phyloP scores from a whole-genome alignment of 2,797 vertebrate genomes.

The Chrysolophus pictus region DNA sequence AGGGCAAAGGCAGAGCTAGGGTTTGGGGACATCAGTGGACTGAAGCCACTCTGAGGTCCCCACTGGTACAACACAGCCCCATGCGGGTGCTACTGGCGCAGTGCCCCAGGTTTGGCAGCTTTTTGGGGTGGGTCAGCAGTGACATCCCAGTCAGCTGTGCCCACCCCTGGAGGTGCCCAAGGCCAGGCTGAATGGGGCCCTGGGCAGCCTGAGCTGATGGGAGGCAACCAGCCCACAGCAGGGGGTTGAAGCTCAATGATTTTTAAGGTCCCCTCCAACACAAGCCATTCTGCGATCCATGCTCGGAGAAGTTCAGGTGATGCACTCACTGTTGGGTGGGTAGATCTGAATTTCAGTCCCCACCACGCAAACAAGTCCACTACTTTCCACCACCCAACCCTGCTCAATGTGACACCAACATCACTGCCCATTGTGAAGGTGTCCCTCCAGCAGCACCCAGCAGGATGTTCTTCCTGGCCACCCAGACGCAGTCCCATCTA shows the following conservation, averaged over 20 bases:
- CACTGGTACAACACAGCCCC: background rate
- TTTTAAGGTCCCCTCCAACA: too few species aligned
- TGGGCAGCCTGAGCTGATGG: background rate
- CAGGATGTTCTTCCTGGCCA: background rate
- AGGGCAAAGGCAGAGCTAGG: background rate
- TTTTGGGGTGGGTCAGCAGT: background rate
- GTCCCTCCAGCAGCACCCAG: background rate
- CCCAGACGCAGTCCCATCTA: background rate
- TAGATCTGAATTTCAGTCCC: background rate
- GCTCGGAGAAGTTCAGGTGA: background rate
- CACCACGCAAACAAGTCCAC: too few species aligned
- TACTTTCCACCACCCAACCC: background rate
- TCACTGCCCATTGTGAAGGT: background rate
- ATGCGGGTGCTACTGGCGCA: background rate
- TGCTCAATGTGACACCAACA: background rate
- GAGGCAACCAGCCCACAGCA: too few species aligned
- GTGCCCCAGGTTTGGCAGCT: background rate
- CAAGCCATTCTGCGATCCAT: too few species aligned
- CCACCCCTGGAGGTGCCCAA: too few species aligned
- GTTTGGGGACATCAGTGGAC: background rate
- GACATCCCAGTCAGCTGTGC: background rate
- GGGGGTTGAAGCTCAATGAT: too few species aligned
- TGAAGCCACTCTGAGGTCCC: background rate
- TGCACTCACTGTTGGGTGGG: accelerated
- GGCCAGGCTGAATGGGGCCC: background rate